A percentile compares a stretch with the other conserved stretches of the same genome.
Conservation (phyloP, 1,140 invertebrate genomes). For the Rhizoglyphus robini region DNA sequence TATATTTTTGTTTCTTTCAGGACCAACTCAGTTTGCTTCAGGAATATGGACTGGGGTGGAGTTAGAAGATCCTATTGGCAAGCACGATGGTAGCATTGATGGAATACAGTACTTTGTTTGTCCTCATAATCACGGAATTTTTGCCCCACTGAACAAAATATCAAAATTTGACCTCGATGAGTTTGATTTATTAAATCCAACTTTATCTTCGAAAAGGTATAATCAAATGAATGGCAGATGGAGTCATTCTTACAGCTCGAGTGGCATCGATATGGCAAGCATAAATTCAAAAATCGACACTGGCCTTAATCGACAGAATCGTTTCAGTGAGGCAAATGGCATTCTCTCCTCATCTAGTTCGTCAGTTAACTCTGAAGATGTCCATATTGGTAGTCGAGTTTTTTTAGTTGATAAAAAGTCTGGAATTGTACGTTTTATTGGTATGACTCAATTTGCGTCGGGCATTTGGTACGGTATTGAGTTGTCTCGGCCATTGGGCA, state of each 20-base stretch:
- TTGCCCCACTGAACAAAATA: slow-evolving; percentile 76
- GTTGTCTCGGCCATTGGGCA: slow-evolving; percentile 75
- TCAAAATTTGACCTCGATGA: slow-evolving; percentile 31
- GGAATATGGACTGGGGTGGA: slow-evolving; percentile 82
- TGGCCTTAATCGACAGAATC: slow-evolving; percentile 28
- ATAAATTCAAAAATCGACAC: slow-evolving; percentile 38
- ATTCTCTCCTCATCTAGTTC: slow-evolving; percentile 18
- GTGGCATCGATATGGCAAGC: slow-evolving; percentile 34
- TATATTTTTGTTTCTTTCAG: slow-evolving; percentile 37
- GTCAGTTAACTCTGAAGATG: slow-evolving; percentile 3
- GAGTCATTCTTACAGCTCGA: slow-evolving; percentile 22
- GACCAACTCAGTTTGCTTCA: slow-evolving; percentile 66
- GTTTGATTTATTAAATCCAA: slow-evolving; percentile 2
- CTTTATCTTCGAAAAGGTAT: not conserved
- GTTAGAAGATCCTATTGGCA: slow-evolving; percentile 79
- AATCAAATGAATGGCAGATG: not conserved
- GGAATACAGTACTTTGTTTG: slow-evolving; percentile 82
- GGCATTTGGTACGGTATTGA: slow-evolving; percentile 82
- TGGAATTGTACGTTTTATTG: slow-evolving; percentile 50
- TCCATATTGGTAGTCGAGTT: slow-evolving; percentile 39
- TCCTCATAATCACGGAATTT: slow-evolving; percentile 71
- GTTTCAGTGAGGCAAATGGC: not conserved
- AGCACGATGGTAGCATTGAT: slow-evolving; percentile 77
- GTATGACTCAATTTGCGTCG: slow-evolving; percentile 66
- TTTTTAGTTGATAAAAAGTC: slow-evolving; percentile 39